A percentile compares a stretch with the other conserved stretches of the same genome.
phyloP scores from a whole-genome alignment of 1,140 invertebrate genomes.

The Brachionus plicatilis region DNA sequence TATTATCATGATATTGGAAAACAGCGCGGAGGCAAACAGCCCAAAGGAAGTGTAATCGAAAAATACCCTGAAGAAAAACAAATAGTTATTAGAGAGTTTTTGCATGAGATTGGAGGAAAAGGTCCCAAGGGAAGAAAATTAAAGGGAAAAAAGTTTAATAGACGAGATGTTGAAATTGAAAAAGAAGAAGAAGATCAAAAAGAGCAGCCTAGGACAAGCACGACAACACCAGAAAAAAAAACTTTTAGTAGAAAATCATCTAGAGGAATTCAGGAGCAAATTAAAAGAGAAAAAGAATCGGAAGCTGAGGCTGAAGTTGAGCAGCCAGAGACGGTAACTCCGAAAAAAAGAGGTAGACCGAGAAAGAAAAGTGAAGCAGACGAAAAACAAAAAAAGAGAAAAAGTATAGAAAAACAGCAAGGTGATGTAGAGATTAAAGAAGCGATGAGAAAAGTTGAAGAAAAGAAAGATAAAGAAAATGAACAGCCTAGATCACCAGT shows the following conservation, averaged over 20 bases:
- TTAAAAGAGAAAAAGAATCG: not conserved
- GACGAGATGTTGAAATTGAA: not conserved
- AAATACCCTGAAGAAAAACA: not conserved
- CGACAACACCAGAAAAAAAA: not conserved
- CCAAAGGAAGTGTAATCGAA: not conserved
- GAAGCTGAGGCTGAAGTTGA: not conserved
- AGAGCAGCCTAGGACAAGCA: not conserved
- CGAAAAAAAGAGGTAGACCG: not conserved
- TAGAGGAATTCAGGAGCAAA: not conserved
- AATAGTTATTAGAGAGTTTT: not conserved
- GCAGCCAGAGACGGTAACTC: not conserved
- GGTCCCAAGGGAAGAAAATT: not conserved
- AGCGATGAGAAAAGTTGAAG: not conserved
- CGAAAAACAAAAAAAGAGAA: not conserved
- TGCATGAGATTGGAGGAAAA: not conserved
- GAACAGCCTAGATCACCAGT: not conserved
- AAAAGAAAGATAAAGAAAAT: slow-evolving; percentile 11
- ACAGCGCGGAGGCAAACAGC: not conserved
- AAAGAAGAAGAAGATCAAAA: not conserved
- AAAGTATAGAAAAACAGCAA: not conserved
- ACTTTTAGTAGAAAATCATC: not conserved
- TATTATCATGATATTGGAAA: slow-evolving; percentile 14
- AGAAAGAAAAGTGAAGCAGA: not conserved
- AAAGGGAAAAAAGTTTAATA: not conserved
- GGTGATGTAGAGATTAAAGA: slow-evolving; percentile 15